Percentiles rank a stretch among this genome's conserved stretches.
phyloP scores from a whole-genome alignment of 1,140 invertebrate species.

The Sarcophaga bullata region DNA sequence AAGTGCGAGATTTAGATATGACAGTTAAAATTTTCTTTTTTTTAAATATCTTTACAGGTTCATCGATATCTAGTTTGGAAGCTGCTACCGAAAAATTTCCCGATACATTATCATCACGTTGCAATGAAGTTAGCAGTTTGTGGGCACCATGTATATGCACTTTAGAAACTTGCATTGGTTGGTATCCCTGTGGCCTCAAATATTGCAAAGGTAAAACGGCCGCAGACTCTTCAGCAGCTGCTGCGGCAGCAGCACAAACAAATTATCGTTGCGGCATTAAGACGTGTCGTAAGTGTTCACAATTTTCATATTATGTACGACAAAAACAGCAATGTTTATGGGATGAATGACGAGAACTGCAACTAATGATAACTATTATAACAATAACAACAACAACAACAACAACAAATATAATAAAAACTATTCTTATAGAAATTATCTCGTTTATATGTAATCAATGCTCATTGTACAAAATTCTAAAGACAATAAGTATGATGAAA shows the following conservation, averaged over 20 bases:
- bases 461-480: conserved; percentile 18
- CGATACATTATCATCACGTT: conserved; percentile 66
- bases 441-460: background rate
- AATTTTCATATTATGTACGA: conserved; percentile 84
- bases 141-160: conserved; percentile 81
- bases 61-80: conserved; percentile 70
- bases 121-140: conserved; percentile 73
- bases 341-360: conserved; percentile 78
- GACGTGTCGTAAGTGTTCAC: conserved; percentile 89
- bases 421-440: conserved; percentile 9
- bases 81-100: conserved; percentile 71
- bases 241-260: conserved; percentile 54
- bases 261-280: conserved; percentile 94
- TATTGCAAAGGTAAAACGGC: conserved; percentile 83
- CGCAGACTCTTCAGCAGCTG: conserved; percentile 48
- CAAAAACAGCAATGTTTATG: conserved; percentile 87
- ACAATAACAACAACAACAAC: background rate
- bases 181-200: conserved; percentile 94
- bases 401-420: background rate
- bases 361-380: background rate
- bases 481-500: background rate
- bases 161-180: conserved; percentile 84
- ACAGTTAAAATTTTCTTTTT: background rate
- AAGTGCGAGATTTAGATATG: too few species aligned
- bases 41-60: conserved; percentile 67